Base-by-base conservation (phyloP, 1,140 invertebrate species). In the Drosophila setifemur region DNA sequence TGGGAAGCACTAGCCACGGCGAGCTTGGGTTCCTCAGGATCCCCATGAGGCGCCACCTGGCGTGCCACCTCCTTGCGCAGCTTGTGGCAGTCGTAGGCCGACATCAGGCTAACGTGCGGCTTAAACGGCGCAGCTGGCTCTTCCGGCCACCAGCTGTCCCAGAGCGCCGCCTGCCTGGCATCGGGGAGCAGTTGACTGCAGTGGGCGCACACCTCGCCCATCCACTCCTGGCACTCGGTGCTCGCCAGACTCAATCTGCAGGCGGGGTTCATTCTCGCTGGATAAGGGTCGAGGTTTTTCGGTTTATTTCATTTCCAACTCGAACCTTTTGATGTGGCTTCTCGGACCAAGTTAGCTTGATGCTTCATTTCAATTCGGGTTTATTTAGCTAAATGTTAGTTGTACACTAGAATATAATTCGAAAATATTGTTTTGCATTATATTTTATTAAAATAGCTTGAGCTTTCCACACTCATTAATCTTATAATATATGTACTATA, bases 111-210 rank as follows among this genome's bases (percentile, higher is more conserved):
- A 0, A 79, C 53, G 7, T 42, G 11, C 1, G 35, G 19, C 28
- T 81, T 76, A 14, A 25, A 53, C 1, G 26, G 21, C 8, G 28
- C 14, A 0, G 53, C 37, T 3, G 26, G 48, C 2, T 64, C 53
- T 18, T 64, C 49, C 6, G 75, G 26, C 78, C 78, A 83, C 78
- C 69, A 83, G 2, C 25, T 50, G 4, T 83, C 47, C 78, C 78
- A 83, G 5, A 73, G 60, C 3, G 49, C 64, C 2, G 63, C 39
- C 25, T 63, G 33, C 14, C 63, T 45, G 28, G 55, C 39, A 5
- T 45, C 35, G 3, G 47, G 47, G 11, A 69, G 40, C 1, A 83
- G 18, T 1, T 63, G 49, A 16, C 35, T 44, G 45, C 78, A 83
- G 19, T 73, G 79, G n/a, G 49, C 33, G 11, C 39, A 42, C 1